These are phyloP conservation scores for Chelon auratus DNA, from an alignment of 2,797 vertebrate species.

Conservation along the genomic window DNA sequence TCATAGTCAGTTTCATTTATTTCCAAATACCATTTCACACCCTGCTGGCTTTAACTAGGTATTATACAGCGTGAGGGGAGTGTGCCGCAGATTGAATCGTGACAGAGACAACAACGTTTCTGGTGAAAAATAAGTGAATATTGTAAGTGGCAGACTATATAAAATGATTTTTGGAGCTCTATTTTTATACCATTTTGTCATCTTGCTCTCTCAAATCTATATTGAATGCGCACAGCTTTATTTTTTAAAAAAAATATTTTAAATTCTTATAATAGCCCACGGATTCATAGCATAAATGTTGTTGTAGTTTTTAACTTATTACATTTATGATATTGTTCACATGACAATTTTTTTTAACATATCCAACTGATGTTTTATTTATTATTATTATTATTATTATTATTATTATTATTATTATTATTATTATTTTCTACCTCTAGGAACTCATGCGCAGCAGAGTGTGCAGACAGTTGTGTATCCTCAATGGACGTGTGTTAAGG, in stretches of 20 bases:
- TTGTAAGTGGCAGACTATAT: slow-evolving; percentile 95
- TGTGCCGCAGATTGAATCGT: slow-evolving; percentile 97
- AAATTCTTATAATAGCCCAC: background rate
- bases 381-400: too few species aligned
- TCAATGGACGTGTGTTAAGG: too few species aligned
- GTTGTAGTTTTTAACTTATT: background rate
- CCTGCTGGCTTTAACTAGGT: slow-evolving; percentile 98
- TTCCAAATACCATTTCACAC: slow-evolving; percentile 99
- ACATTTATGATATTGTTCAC: background rate
- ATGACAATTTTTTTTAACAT: background rate
- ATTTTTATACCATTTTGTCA: slow-evolving; percentile 75
- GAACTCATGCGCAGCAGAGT: too few species aligned
- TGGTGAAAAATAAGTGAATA: slow-evolving; percentile 96
- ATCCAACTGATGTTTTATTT: background rate
- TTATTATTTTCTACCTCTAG: too few species aligned
- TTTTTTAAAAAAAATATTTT: slow-evolving; percentile 33
- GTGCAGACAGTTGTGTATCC: too few species aligned
- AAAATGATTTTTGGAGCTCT: slow-evolving; percentile 84
- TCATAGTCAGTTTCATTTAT: slow-evolving; percentile 98
- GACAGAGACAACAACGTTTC: slow-evolving; percentile 93
- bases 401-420: too few species aligned
- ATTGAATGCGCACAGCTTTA: slow-evolving; percentile 83
- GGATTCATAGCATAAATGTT: background rate
- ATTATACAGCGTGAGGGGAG: slow-evolving; percentile 93
- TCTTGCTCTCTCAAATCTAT: slow-evolving; percentile 84